A percentile compares a stretch with the other conserved stretches of the same genome.
phyloP scores from a whole-genome alignment of 2,113 vertebrate species.

The Nanger granti region DNA sequence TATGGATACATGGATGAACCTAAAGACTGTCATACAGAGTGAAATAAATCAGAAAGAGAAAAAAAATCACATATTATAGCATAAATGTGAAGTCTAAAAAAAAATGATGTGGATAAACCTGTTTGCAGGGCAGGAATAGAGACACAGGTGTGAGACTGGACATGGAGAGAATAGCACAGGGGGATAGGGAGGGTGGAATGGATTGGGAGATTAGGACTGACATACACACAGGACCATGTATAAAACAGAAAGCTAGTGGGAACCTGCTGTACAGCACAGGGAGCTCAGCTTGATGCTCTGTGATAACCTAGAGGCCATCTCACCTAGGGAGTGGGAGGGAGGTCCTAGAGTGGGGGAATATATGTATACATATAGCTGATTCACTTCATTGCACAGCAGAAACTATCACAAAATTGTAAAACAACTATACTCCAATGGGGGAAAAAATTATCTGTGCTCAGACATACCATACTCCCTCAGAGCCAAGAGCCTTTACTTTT shows the following conservation, averaged over 20 bases:
- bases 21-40: neutral
- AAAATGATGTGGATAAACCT: neutral
- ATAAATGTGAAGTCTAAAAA: neutral
- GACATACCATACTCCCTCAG: neutral
- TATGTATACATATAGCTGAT: neutral
- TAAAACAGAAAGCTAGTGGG: neutral
- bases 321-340: neutral
- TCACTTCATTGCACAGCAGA: neutral
- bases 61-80: accelerated
- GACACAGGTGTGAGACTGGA: neutral
- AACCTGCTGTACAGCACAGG: neutral
- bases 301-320: neutral
- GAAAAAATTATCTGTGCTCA: neutral
- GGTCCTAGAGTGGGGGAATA: neutral
- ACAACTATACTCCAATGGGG: neutral
- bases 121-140: neutral
- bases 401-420: neutral
- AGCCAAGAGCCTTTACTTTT: neutral
- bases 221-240: neutral
- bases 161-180: neutral
- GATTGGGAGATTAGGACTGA: neutral
- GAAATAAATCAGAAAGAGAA: neutral
- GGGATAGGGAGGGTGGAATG: neutral
- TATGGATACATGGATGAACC: neutral
- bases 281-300: neutral